Conservation (phyloP, 2,797 vertebrate genomes). For the Intellagama lesueurii region DNA sequence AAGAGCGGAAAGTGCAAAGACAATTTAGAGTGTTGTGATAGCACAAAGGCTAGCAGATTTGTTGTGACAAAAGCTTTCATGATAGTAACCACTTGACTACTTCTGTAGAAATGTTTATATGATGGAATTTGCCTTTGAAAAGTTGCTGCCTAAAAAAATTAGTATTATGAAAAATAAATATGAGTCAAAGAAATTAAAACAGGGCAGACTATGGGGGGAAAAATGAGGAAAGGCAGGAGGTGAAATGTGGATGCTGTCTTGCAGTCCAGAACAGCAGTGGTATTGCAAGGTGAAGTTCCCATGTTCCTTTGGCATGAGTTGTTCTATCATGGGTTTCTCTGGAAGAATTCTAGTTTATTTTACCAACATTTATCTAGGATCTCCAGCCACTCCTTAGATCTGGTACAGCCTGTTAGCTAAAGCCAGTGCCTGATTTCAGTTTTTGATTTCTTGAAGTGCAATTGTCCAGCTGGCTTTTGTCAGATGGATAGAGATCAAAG, state of each 20-base stretch:
- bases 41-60: not conserved
- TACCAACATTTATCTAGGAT: not conserved
- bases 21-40: not conserved
- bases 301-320: not conserved
- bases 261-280: not conserved
- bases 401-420: not conserved
- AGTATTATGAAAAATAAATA: not conserved
- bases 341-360: not conserved
- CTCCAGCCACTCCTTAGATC: not conserved
- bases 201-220: not conserved
- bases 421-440: constrained; percentile 8
- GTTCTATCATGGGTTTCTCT: not conserved
- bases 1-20: not conserved
- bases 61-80: not conserved
- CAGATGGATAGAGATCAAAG: constrained; percentile 10
- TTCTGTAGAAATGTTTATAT: not conserved
- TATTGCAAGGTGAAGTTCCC: not conserved
- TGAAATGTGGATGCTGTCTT: too few relatives aligned
- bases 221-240: not conserved
- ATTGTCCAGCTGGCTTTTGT: constrained; percentile 15
- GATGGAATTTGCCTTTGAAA: not conserved
- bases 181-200: not conserved
- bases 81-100: not conserved
- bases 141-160: not conserved
- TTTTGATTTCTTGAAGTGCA: constrained; percentile 14